Evolutionary conservation across 2,888 invertebrate species (phyloP).

Genomic region (Diarsia mendica): DNA sequence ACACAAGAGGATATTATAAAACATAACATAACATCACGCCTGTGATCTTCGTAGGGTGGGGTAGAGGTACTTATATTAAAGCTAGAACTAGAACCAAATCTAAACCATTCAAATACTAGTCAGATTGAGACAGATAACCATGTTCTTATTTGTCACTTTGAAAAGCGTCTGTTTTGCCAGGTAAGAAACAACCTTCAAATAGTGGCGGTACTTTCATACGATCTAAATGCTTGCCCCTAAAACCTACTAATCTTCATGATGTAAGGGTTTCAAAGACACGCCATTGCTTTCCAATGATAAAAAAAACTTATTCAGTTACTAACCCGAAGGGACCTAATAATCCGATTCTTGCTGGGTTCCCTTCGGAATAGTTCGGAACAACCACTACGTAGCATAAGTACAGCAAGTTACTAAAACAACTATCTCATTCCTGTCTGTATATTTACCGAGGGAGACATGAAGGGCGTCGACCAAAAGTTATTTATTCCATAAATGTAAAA

Average conservation of each 20-base stretch:
- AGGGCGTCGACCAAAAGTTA: conserved; percentile 23
- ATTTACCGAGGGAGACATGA: conserved; percentile 32
- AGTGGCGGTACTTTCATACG: no score
- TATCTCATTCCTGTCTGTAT: not conserved
- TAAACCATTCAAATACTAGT: not conserved
- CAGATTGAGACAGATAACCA: no score
- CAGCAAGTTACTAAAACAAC: conserved; percentile 1
- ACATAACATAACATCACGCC: not conserved
- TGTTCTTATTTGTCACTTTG: no score
- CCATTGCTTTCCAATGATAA: not conserved
- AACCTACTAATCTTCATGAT: no score
- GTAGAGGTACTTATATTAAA: not conserved
- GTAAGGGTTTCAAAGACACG: no score
- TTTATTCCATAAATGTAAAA: conserved; percentile 55
- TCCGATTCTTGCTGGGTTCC: not conserved
- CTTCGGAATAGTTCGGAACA: not conserved
- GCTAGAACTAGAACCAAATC: not conserved
- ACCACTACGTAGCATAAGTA: not conserved
- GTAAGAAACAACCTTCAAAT: not conserved
- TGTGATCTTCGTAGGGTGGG: not conserved
- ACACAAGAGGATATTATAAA: not conserved
- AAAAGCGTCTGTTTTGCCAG: not conserved
- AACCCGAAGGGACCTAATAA: not conserved
- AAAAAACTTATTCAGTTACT: not conserved
- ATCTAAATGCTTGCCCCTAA: no score